phyloP scores from a whole-genome alignment of 2,888 invertebrate species.

The Pachymerium ferrugineum region DNA sequence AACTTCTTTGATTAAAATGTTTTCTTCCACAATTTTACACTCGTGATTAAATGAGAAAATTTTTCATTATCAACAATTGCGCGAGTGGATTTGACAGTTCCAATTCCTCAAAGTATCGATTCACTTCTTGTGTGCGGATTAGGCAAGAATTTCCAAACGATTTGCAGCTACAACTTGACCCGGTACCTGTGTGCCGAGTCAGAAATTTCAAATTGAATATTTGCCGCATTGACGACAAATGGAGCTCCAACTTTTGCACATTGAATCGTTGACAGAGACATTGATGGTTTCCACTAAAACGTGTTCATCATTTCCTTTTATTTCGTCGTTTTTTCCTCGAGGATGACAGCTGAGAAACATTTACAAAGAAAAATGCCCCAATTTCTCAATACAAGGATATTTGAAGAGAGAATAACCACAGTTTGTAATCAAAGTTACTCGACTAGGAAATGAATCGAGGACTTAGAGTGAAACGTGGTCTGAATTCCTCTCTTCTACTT shows the following conservation, averaged over 20 bases:
- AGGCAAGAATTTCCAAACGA: not conserved
- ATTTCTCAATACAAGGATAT: too few relatives aligned
- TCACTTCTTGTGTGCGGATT: not conserved
- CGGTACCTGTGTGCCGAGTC: not conserved
- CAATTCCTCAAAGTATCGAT: not conserved
- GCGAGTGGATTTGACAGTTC: not conserved
- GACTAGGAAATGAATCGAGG: not conserved
- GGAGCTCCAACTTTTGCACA: not conserved
- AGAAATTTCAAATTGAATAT: not conserved
- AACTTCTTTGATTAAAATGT: too few relatives aligned
- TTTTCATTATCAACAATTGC: not conserved
- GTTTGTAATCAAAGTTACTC: too few relatives aligned
- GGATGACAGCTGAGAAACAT: not conserved
- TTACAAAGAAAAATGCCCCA: too few relatives aligned
- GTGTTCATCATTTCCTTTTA: not conserved
- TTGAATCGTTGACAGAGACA: not conserved
- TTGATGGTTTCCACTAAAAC: too few relatives aligned
- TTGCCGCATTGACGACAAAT: not conserved
- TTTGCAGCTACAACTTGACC: not conserved
- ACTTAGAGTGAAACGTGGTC: not conserved
- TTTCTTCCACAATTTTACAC: too few relatives aligned
- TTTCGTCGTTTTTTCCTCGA: not conserved
- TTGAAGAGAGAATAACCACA: not conserved
- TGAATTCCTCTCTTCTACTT: not conserved
- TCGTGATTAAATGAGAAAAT: not conserved